Evolutionary conservation across 2,888 invertebrate species (phyloP).

Genomic region (Argyresthia albistria): DNA sequence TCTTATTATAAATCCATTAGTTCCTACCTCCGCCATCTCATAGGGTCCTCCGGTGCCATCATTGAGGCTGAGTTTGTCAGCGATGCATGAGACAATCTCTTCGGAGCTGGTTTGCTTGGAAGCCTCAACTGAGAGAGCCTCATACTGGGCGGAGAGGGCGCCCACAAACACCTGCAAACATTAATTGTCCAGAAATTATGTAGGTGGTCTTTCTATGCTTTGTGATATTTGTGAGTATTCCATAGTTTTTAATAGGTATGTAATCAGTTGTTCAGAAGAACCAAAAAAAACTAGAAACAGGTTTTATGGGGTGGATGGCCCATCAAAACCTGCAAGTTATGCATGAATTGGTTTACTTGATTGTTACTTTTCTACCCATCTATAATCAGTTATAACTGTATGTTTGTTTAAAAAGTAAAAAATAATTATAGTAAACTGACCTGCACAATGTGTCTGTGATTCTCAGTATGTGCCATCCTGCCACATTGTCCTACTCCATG

Average conservation of each 20-base stretch:
- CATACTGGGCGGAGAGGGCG: slow-evolving; percentile 88
- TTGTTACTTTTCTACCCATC: too few relatives aligned
- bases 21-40: slow-evolving; percentile 82
- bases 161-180: slow-evolving; percentile 87
- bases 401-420: background rate
- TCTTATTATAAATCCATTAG: too few relatives aligned
- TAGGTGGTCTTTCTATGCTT: background rate
- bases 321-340: too few relatives aligned
- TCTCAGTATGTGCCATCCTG: slow-evolving; percentile 74
- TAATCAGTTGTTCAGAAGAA: background rate
- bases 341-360: too few relatives aligned
- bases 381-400: background rate
- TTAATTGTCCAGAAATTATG: too few relatives aligned
- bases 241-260: background rate
- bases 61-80: slow-evolving; percentile 73
- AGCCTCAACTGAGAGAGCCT: slow-evolving; percentile 91
- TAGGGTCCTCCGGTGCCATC: slow-evolving; percentile 76
- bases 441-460: slow-evolving; percentile 83
- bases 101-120: slow-evolving; percentile 93
- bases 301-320: too few relatives aligned
- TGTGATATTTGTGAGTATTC: background rate
- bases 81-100: slow-evolving; percentile 92
- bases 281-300: too few relatives aligned
- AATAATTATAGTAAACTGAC: slow-evolving; percentile 52
- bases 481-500: slow-evolving; percentile 50